phyloP scores from a whole-genome alignment of 92 coral and sea anemone species.

The Diadumene lineata region DNA sequence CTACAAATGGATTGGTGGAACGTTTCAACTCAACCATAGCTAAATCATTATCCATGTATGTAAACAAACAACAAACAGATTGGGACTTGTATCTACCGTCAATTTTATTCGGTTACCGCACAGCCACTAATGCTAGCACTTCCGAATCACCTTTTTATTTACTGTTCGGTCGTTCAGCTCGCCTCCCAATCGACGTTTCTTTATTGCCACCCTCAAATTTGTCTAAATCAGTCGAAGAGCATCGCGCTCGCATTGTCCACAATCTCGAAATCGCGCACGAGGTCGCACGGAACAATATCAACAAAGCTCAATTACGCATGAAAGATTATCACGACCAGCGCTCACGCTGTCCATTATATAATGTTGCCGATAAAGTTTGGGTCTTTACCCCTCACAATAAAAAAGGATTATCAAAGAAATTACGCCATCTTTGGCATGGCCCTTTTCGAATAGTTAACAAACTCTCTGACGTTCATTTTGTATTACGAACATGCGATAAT shows the following conservation, averaged over 20 bases:
- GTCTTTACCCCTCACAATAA: slow-evolving; percentile 37
- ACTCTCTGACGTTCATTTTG: slow-evolving; percentile 48
- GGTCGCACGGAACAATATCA: slow-evolving; percentile 37
- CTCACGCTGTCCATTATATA: slow-evolving; percentile 2
- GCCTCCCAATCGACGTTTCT: slow-evolving; percentile 53
- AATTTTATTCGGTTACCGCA: slow-evolving; percentile 31
- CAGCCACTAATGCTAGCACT: slow-evolving; percentile 44
- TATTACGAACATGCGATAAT: slow-evolving; percentile 35
- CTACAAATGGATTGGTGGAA: slow-evolving; percentile 45
- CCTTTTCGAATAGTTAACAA: slow-evolving; percentile 46
- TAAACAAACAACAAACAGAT: slow-evolving; percentile 39
- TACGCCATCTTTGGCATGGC: slow-evolving; percentile 49
- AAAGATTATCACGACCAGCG: slow-evolving; percentile 29
- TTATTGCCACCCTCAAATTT: slow-evolving; percentile 45
- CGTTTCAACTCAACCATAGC: slow-evolving; percentile 30
- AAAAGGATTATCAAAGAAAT: slow-evolving; percentile 42
- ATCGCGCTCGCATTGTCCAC: slow-evolving; percentile 40
- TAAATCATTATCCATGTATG: too few species aligned
- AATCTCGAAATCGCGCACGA: slow-evolving; percentile 58
- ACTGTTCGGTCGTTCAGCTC: slow-evolving; percentile 45
- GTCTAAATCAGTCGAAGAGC: slow-evolving; percentile 49
- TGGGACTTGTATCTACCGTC: slow-evolving; percentile 48
- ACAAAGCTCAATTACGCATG: slow-evolving; percentile 35
- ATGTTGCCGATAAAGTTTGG: slow-evolving; percentile 41
- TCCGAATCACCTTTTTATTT: slow-evolving; percentile 68